Base-by-base conservation (phyloP, 2,888 invertebrate genomes). In the Caenorhabditis drosophilae region DNA sequence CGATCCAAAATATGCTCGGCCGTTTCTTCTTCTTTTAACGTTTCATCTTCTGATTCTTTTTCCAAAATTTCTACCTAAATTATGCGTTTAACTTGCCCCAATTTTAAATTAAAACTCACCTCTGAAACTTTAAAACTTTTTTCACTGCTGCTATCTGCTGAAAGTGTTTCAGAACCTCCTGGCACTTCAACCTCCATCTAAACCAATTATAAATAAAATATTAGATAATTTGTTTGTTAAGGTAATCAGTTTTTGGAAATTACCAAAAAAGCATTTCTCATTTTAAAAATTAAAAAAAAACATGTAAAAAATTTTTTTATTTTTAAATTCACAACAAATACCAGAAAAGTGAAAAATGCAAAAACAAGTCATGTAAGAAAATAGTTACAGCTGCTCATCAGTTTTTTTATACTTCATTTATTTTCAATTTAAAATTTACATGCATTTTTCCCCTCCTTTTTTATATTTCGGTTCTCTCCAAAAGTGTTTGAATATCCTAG, bases 381-480 rank as follows among this genome's bases (percentile, higher is more conserved):
- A n/a, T n/a, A n/a, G n/a, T n/a, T n/a, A n/a, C n/a, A n/a, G n/a
- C n/a, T n/a, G n/a, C n/a, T n/a, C 6, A 31, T 34, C 12, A 25
- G 6, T 25, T 18, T 26, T 25, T 4, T 44, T 22, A 23, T 26
- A 25, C 7, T 15, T 31, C 15, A 26, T 27, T 16, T 45, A 45
- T 45, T 15, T 45, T 27, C 45, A 45, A 27, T 11, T 27, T 27
- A 3, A 7, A 27, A 45, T 31, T 45, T 31, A 31, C 45, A 45
- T 44, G 9, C 2, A 6, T 11, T 25, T 4, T 23, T n/a, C n/a
- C n/a, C n/a, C n/a, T n/a, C n/a, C n/a, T 22, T 34, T 36, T 51
- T 66, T 59, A 73, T 59, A 73, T 58, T 26, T 64, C 70, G 6
- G 75, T 67, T n/a, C 75, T 38, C 36, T 75, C 75, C 41, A 75